Evolutionary conservation across 2,797 vertebrate species (phyloP), one percentile per base, ranked within the genome.

Genomic region (Paguma larvata): DNA sequence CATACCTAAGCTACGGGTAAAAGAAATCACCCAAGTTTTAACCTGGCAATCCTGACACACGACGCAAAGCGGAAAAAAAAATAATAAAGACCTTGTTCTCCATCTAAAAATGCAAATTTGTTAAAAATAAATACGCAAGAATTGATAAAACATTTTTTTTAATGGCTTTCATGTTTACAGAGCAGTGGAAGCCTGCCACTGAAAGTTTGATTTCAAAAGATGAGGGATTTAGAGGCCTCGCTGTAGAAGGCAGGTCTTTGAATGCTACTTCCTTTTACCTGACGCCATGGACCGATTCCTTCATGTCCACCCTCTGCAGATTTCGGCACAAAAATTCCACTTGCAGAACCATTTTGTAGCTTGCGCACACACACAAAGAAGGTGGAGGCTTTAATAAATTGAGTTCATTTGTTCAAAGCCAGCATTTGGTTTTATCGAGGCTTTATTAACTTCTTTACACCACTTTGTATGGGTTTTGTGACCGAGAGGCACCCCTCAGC

Each of bases 21-120:
- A 98, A 95, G 98, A 99, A 98, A 99, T 96, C 46, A 99, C 95
- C 99, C 99, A 99, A 97, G 99, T 98, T 98, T 99, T 99, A 98
- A 99, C 98, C 98, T 98, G 98, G 98, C 99, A 99, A 98, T 99
- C 99, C 98, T 99, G 99, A 98, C 99, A 97, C 99, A 99, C 88
- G 99, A 99, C 97, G 99, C 99, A 98, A 99, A 98, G 98, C 98
- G 99, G 98, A 14, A 48, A 56, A 56, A 56, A 99, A 99, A 98
- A 97, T n/a, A 98, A 77, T 96, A 97, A 85, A 97, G 98, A 97
- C 97, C 97, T 67, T 97, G 97, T 51, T 98, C 92, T 97, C 98
- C 99, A 98, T 92, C 99, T 99, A 97, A 97, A 92, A 98, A 93
- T 97, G 86, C 34, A 89, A 94, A 97, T 96, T 80, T 34, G 84